phyloP scores from a whole-genome alignment of 2,797 vertebrate genomes.

The Coracias cyanogaster region DNA sequence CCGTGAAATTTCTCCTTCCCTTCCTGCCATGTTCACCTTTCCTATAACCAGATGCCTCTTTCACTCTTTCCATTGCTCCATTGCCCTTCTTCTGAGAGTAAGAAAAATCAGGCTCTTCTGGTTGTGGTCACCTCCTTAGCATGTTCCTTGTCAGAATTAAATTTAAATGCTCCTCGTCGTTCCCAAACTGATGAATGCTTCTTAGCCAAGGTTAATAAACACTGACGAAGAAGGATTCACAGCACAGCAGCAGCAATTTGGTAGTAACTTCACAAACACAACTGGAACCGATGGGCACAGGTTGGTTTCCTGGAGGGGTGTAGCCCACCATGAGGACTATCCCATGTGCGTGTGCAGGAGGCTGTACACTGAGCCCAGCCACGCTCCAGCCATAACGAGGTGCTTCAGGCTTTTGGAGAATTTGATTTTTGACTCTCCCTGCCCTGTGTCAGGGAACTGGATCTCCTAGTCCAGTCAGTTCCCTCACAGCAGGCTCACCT shows the following conservation, averaged over 20 bases:
- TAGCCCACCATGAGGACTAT: not conserved
- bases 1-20: not conserved
- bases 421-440: not conserved
- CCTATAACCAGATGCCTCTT: not conserved
- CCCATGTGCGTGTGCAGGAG: not conserved
- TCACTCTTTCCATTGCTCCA: not conserved
- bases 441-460: not conserved
- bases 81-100: not conserved
- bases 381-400: not conserved
- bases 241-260: not conserved
- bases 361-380: not conserved
- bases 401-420: not conserved
- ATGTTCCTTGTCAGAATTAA: not conserved
- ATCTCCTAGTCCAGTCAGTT: not conserved
- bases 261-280: not conserved
- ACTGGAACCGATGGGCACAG: not conserved
- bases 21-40: not conserved
- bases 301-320: not conserved
- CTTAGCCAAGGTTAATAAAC: slow-evolving; percentile 1
- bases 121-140: not conserved
- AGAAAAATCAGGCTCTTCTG: not conserved
- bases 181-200: not conserved
- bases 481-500: not conserved
- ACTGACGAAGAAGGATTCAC: not conserved
- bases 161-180: not conserved